Evolutionary conservation across 2,888 invertebrate genomes (phyloP), one percentile per base, ranked within the genome.

Genomic region (Fragum fragum): DNA sequence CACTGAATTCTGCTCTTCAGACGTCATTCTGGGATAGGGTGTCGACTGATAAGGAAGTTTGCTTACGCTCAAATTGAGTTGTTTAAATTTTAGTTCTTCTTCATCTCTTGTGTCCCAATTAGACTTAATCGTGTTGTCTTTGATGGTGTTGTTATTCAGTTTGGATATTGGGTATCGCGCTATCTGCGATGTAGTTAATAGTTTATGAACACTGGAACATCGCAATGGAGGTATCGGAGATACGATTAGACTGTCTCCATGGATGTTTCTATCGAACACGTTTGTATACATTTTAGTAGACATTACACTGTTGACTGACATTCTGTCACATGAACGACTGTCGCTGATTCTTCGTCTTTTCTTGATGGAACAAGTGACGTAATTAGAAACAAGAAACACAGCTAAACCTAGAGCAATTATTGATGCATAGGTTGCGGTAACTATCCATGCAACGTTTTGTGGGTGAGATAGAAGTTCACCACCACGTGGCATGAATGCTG

Each of bases 401-500:
- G 36, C 29, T 6, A 77, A n/a, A 21, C 28, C 47, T 1, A 74
- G n/a, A 29, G 71, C 26, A 0, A 63, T 21, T n/a, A 74, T n/a
- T n/a, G 68, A 42, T 9, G 73, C 42, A 52, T 82, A 78, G 14
- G 53, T 26, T 11, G 75, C 78, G 9, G 72, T 75, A 0, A 82
- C 36, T 42, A 74, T 72, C 82, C 78, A 82, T 7, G 68, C 76
- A 1, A 78, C 61, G 42, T 78, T 82, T 28, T 78, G 75, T 59
- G 82, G 82, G 23, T 78, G 26, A 21, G 72, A 68, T 16, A 82
- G 61, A 21, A 82, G 73, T 16, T 71, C 63, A 14, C 7, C n/a
- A 47, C 47, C 47, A 36, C 47, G 29, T 2, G 72, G 21, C 52
- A 59, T 26, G 42, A 78, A 36, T 0, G 55, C 52, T 53, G 82